Percentiles rank a stretch among this genome's conserved stretches.
Conservation (phyloP, 2,888 invertebrate genomes). For the Horisme vitalbata region DNA sequence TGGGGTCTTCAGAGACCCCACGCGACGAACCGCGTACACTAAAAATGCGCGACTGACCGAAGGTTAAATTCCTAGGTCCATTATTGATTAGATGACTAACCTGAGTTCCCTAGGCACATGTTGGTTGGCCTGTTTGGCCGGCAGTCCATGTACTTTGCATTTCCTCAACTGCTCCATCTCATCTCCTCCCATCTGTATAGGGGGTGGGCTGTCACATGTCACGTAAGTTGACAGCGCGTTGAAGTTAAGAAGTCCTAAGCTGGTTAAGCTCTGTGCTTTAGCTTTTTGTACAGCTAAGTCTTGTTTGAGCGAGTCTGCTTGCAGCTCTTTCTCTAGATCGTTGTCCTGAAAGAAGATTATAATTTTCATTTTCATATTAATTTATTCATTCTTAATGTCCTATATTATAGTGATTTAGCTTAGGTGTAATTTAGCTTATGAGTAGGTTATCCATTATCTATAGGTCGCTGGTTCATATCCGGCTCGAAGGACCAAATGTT, state of each 20-base stretch:
- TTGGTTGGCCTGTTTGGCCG: constrained; percentile 85
- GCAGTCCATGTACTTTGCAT: constrained; percentile 87
- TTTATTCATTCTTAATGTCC: no score
- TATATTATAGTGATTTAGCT: no score
- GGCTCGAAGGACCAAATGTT: no score
- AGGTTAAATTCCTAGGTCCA: no score
- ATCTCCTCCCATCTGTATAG: constrained; percentile 90
- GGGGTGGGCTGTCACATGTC: constrained; percentile 91
- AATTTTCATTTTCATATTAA: no score
- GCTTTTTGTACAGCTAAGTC: constrained; percentile 58
- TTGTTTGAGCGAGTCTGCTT: constrained; percentile 64
- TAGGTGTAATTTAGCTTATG: no score
- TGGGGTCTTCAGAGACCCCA: no score
- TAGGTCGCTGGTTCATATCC: no score
- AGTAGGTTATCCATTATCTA: no score
- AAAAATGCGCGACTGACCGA: no score
- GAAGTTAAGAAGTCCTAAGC: constrained; percentile 70
- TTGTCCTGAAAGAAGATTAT: no score
- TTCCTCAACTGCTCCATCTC: constrained; percentile 88
- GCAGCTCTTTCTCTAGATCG: constrained; percentile 70
- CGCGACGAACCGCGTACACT: no score
- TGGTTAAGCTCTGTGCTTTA: constrained; percentile 62
- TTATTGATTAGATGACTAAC: constrained; percentile 41
- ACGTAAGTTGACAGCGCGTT: constrained; percentile 85
- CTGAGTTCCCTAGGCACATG: constrained; percentile 86